Conservation (phyloP, 2,888 invertebrate genomes). For the Synergus itoensis region DNA sequence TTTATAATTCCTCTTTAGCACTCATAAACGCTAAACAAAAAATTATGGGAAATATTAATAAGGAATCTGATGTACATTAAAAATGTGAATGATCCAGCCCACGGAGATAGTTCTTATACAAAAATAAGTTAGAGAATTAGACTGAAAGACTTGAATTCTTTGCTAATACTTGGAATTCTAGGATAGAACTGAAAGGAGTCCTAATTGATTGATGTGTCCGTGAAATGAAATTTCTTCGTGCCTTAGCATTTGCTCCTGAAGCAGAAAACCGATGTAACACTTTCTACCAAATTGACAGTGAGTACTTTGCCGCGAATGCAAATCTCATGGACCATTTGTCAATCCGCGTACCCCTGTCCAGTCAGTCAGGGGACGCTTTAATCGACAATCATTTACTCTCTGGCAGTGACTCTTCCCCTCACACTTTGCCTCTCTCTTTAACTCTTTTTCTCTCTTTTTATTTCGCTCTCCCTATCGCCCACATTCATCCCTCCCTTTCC, state of each 20-base stretch:
- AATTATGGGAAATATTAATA: no score
- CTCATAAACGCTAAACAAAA: neutral
- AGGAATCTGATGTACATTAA: no score
- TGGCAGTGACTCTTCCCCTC: conserved; percentile 47
- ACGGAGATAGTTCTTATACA: neutral
- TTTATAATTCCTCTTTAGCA: neutral
- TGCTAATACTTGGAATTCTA: conserved; percentile 21
- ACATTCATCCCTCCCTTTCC: conserved; percentile 4
- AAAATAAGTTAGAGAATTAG: conserved; percentile 9
- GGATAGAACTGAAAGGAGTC: neutral
- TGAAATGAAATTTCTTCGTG: conserved; percentile 38
- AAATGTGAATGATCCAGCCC: no score
- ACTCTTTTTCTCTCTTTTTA: conserved; percentile 13
- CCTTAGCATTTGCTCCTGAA: conserved; percentile 1
- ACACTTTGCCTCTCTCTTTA: conserved; percentile 23
- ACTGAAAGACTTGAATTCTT: conserved; percentile 17
- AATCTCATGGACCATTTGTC: conserved; percentile 74
- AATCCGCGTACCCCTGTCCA: conserved; percentile 62
- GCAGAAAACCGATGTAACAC: conserved; percentile 50
- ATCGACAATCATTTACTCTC: conserved; percentile 74
- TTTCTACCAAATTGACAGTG: conserved; percentile 65
- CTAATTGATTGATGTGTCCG: conserved; percentile 33
- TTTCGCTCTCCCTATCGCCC: neutral
- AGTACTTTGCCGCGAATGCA: conserved; percentile 69
- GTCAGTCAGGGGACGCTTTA: conserved; percentile 68